Base-by-base conservation (phyloP, 2,113 vertebrate species). In the Myotis yumanensis region DNA sequence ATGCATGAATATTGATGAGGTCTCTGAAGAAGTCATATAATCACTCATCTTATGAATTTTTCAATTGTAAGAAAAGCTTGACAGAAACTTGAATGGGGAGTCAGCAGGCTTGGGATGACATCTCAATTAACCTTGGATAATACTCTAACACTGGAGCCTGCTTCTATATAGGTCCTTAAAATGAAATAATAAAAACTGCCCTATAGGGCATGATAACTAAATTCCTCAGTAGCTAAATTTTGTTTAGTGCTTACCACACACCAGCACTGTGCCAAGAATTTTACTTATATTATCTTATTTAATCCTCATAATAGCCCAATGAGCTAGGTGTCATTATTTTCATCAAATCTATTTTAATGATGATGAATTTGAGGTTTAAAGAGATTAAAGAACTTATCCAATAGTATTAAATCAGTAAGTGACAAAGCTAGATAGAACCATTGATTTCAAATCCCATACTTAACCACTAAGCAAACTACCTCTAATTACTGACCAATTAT, bases 281-380 rank as follows among this genome's bases (percentile, higher is more conserved):
- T 95, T 76, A 87, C 8, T 43, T 95, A 35, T 46, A 69, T 46
- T 86, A 90, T 18, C 32, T 48, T 75, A 82, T 76, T 85, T 81
- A 93, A 57, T 73, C 28, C 5, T 83, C 52, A 2, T 23, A 90
- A 81, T 1, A 92, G 35, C 8, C 52, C 76, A 84, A 59, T 80
- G 51, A 93, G 51, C n/a, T 68, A 72, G 32, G 20, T 87, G 3
- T 77, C 82, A 4, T 37, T 79, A 89, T 82, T 92, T 89, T 94
- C 72, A 95, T 57, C 52, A 92, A 86, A 23, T 52, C n/a, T 16
- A 80, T 85, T 94, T 84, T 86, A 83, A 64, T 79, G 54, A 77
- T 75, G 15, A 90, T n/a, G 10, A 72, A 94, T 75, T 10, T 37
- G 22, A 82, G 15, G 52, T 89, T 95, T 95, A 94, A 86, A 90